phyloP scores from a whole-genome alignment of 1,140 invertebrate genomes.

The Varroa destructor region DNA sequence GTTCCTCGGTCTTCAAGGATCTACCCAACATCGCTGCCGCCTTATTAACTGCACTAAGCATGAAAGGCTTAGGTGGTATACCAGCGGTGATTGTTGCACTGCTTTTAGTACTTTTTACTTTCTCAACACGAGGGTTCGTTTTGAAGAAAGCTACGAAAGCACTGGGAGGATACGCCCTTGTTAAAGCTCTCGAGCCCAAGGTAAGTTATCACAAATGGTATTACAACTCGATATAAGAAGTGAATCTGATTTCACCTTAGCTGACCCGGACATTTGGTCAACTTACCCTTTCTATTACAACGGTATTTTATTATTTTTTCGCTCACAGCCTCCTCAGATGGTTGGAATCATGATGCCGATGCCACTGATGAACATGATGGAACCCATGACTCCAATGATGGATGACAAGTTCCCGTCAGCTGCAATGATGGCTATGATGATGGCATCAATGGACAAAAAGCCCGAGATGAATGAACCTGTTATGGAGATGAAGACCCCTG shows the following conservation, averaged over 20 bases:
- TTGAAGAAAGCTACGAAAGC: constrained; percentile 16
- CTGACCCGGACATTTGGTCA: too few relatives aligned
- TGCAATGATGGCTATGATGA: constrained; percentile 17
- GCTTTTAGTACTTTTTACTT: background rate
- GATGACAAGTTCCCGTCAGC: background rate
- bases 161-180: constrained; percentile 6
- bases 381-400: constrained; percentile 7
- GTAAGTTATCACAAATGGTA: background rate
- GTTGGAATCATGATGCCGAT: constrained; percentile 25
- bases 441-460: background rate
- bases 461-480: too few relatives aligned
- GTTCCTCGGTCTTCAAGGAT: too few relatives aligned
- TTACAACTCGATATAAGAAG: too few relatives aligned
- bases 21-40: too few relatives aligned
- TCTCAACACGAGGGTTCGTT: background rate
- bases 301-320: too few relatives aligned
- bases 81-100: background rate
- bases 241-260: too few relatives aligned
- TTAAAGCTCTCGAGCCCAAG: constrained; percentile 25
- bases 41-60: background rate
- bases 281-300: too few relatives aligned
- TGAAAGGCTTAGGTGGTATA: background rate
- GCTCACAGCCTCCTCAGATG: constrained; percentile 13
- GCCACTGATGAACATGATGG: constrained; percentile 27
- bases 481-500: background rate